Percentiles rank a stretch among this genome's conserved stretches.
Evolutionary conservation across 2,888 invertebrate genomes (phyloP).

Genomic region (Neoitamus cyanurus): DNA sequence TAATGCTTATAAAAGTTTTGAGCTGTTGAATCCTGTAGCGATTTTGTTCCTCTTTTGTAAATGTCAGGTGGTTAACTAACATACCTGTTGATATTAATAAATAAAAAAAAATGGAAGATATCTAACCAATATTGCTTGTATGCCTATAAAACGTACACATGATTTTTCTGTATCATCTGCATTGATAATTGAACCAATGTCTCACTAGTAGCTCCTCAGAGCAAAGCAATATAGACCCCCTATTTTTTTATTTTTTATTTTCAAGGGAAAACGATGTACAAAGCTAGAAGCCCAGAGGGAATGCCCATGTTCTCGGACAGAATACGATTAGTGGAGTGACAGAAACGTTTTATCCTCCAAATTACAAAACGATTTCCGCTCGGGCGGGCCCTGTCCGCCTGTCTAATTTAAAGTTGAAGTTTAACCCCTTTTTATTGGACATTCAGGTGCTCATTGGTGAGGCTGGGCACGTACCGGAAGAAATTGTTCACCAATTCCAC

Average conservation of each 20-base stretch:
- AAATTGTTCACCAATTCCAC: conserved; percentile 40
- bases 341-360: not conserved
- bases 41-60: too few species aligned
- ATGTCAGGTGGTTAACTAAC: too few species aligned
- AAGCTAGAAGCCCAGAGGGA: not conserved
- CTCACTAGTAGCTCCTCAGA: too few species aligned
- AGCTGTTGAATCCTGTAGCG: too few species aligned
- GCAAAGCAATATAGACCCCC: too few species aligned
- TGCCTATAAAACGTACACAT: too few species aligned
- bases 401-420: conserved; percentile 1
- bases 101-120: too few species aligned
- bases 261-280: not conserved
- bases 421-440: conserved; percentile 10
- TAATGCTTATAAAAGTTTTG: too few species aligned
- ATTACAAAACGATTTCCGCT: not conserved
- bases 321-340: not conserved
- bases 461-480: conserved; percentile 18
- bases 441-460: not conserved
- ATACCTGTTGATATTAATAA: too few species aligned
- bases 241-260: not conserved
- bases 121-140: too few species aligned
- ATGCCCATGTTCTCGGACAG: not conserved
- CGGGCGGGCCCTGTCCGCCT: not conserved
- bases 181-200: too few species aligned
- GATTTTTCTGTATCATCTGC: too few species aligned